Evolutionary conservation across 2,888 invertebrate species (phyloP), one percentile per base, ranked within the genome.

Genomic region (Hirudinaria manillensis): DNA sequence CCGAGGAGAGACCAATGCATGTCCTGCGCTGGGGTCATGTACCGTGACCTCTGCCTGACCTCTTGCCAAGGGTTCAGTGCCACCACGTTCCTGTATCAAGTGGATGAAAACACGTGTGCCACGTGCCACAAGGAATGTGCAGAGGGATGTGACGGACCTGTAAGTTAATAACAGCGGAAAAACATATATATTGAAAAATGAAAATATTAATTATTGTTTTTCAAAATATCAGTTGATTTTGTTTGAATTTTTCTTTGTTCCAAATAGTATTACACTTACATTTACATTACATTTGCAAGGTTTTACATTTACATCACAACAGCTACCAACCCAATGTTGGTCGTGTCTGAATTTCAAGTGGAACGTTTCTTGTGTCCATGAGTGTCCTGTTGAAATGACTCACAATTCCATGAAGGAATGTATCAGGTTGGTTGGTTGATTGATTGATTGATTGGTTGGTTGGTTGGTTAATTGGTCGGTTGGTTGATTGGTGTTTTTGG

Each of bases 81-180:
- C 2, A 10, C 29, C 6, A 34, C 34, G 13, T 32, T 38, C 0
- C 45, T 74, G 24, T 67, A 66, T 38, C 93, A 93, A 81, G 89
- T 93, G 80, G 95, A 94, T 86, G 90, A 91, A 85, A 90, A 91
- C 61, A 89, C 89, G 45, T 98, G 97, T 87, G 90, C 91, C 82
- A 89, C 89, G 76, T 98, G 98, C 83, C 91, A 97, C 84, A 88
- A 89, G 29, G 93, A 97, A 85, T 98, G 98, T 84, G 29, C 24
- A 1, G 89, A 89, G 16, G 91, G 91, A 0, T 98, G 98, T 83
- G 87, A 87, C 0, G 96, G 97, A 1, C 93, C 94, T 0, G 86
- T 86, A 79, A 81, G 85, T 66, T 21, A 10, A 10, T 21, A n/a
- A 32, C 10, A 36, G 70, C 13, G 13, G 16, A 16, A n/a, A 32